Evolutionary conservation across 2,888 invertebrate species (phyloP), one percentile per base, ranked within the genome.

Genomic region (Apamea anceps): DNA sequence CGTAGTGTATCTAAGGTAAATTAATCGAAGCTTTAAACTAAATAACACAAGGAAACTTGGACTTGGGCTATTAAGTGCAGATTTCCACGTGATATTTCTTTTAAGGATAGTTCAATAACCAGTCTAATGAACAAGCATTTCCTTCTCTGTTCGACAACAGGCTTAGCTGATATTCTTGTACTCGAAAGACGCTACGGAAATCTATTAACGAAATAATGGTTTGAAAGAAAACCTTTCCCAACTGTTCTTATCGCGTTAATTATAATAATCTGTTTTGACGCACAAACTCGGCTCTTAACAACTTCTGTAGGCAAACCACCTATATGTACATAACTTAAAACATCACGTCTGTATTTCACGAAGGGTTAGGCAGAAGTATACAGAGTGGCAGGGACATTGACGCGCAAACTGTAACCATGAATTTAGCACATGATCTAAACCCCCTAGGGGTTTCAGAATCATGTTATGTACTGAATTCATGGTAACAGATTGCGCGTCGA

Each of bases 191-290:
- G 84, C 83, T 12, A 85, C 80, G 67, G 60, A 85, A 75, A 85
- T 77, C 88, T 81, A 85, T 87, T 81, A 85, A 73, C 81, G 74
- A 85, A 85, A 81, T 42, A 88, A 77, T 74, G 45, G 63, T 74
- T 67, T 75, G 48, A 75, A 79, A 73, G 73, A 71, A 76, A 87
- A 72, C 63, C 66, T 63, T 71, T 48, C 8, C 77, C 28, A 32
- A 62, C 2, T 71, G 67, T 28, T 83, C 18, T 86, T 83, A 83
- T 83, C 83, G 51, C 15, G 28, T 32, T 7, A 28, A 86, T 75
- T 74, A 76, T 21, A 12, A 51, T 57, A 57, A 25, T 57, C 25
- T 51, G 48, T 51, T 51, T 15, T 51, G 15, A 15, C 48, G 13
- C 7, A 62, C 67, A 65, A 63, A 67, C 15, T 51, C 15, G 25